A percentile compares a stretch with the other conserved stretches of the same genome.
Evolutionary conservation across 2,797 vertebrate species (phyloP).

Genomic region (Phataginus tricuspis): DNA sequence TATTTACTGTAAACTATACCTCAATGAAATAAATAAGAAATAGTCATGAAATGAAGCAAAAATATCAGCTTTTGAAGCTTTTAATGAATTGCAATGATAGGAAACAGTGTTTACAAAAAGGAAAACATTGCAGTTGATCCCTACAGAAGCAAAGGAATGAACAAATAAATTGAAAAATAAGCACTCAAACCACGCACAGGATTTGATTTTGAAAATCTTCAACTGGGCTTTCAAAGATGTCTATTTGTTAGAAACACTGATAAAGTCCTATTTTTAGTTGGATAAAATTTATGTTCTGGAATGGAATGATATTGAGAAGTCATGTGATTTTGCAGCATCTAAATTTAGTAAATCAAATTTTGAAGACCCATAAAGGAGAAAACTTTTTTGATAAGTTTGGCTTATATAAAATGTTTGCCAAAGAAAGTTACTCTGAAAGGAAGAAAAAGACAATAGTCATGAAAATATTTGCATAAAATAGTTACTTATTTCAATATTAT

Average conservation of each 20-base stretch:
- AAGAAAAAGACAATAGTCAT: background rate
- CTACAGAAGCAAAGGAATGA: background rate
- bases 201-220: conserved; percentile 11
- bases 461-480: conserved; percentile 24
- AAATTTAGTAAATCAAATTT: conserved; percentile 18
- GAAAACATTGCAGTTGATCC: background rate
- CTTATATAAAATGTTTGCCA: background rate
- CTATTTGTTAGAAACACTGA: background rate
- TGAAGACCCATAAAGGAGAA: background rate
- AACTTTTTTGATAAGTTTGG: background rate
- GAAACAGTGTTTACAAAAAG: background rate
- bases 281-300: background rate
- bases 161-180: background rate
- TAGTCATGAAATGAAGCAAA: background rate
- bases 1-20: background rate
- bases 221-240: background rate
- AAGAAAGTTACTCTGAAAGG: background rate
- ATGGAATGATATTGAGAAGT: background rate
- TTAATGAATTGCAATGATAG: background rate
- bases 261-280: background rate
- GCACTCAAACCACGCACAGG: background rate
- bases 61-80: background rate
- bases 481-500: background rate
- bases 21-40: background rate
- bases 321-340: background rate